Base-by-base conservation (phyloP, 2,888 invertebrate species). In the Ophioninae sp. region DNA sequence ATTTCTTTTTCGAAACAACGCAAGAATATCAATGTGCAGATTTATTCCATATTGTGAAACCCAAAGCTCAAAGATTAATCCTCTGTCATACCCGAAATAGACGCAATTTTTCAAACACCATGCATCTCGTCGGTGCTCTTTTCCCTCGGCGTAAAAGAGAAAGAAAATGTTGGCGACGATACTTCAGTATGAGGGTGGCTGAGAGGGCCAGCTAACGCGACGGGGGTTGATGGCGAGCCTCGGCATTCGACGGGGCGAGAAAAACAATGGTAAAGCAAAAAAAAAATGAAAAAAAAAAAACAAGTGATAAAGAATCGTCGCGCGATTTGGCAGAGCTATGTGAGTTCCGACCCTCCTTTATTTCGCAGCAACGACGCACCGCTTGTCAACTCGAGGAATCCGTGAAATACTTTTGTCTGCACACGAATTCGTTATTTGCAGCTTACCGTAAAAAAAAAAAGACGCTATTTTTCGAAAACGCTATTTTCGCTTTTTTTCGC, bases 261-360 rank as follows among this genome's bases (percentile, higher is more conserved):
- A 75, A 30, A 30, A 30, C 30, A 30, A 30, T 30, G 30, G 30
- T 30, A 30, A 30, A 30, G 30, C 30, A 30, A 30, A 30, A 30
- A 30, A 30, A 30, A 44, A 63, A 69, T 44, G 72, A 75, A 73
- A 68, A 68, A 64, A 51, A 72, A 72, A 39, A 20, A 23, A 51
- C 51, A 17, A 51, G 51, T 61, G 59, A 79, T 65, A 64, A 79
- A 76, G 75, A 82, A 79, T 75, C 61, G 75, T 72, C 61, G 65
- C 51, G 75, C 75, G 37, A 59, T 56, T 80, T 63, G 67, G 63
- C 61, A 61, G 44, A 17, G 65, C 72, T 17, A 65, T 20, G 79
- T 13, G 51, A 64, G 51, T 44, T 41, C 64, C 64, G 69, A 73
- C 63, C 73, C 68, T 44, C 65, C 51, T 37, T 13, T 39, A 22